A percentile compares a stretch with the other conserved stretches of the same genome.
These are phyloP conservation scores for Dicerorhinus sumatrensis DNA, from an alignment of 2,113 vertebrate species.

Conservation along the genomic window DNA sequence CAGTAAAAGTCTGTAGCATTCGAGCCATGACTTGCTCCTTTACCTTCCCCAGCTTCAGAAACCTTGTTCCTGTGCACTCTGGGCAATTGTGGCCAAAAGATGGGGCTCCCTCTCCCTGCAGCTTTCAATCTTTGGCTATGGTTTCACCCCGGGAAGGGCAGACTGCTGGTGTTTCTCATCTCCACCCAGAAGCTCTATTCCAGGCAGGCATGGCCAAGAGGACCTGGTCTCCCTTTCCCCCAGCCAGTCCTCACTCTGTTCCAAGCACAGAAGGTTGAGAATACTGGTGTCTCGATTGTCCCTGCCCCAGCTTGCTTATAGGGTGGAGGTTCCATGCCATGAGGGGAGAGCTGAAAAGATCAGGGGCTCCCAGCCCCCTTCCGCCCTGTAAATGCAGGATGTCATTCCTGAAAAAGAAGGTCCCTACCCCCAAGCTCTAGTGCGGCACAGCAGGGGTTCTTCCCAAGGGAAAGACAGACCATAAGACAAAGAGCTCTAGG, in stretches of 20 bases:
- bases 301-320: background rate
- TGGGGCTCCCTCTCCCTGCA: background rate
- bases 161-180: background rate
- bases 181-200: background rate
- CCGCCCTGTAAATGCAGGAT: background rate
- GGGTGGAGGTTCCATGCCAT: no score
- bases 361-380: background rate
- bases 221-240: background rate
- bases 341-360: background rate
- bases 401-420: background rate
- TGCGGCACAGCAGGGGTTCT: background rate
- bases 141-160: background rate
- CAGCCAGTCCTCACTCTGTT: background rate
- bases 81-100: background rate
- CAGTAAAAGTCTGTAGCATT: background rate
- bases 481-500: background rate
- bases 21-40: background rate
- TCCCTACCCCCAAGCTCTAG: background rate
- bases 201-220: background rate
- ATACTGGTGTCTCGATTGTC: fast-evolving
- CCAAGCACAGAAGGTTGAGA: background rate
- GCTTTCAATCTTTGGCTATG: background rate
- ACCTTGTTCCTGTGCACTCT: background rate
- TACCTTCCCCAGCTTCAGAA: background rate
- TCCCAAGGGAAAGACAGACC: no score